phyloP scores from a whole-genome alignment of 23 tunicate genomes.

The Styela plicata region DNA sequence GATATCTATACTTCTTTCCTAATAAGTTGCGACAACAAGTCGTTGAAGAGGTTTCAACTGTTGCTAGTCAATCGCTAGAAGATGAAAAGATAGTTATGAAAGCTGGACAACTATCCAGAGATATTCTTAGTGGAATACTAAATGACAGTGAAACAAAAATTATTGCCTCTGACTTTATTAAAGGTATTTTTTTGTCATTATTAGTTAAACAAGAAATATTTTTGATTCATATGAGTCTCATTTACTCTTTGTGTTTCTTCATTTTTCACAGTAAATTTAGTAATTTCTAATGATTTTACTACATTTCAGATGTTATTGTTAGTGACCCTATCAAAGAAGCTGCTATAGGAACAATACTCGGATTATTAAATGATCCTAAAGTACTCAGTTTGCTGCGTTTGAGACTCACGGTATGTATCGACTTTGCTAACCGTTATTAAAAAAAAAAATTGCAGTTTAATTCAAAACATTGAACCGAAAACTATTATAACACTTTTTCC shows the following conservation, averaged over 20 bases:
- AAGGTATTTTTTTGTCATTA: too few relatives aligned
- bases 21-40: constrained; percentile 44
- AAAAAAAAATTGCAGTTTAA: too few relatives aligned
- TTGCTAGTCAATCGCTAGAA: constrained; percentile 57
- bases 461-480: too few relatives aligned
- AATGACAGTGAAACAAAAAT: constrained; percentile 43
- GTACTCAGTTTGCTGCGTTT: constrained; percentile 4
- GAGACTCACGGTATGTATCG: constrained; percentile 12
- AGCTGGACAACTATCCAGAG: constrained; percentile 56
- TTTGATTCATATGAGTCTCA: too few relatives aligned
- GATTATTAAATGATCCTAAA: constrained; percentile 22
- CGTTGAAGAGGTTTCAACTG: constrained; percentile 57
- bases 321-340: constrained; percentile 22
- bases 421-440: background rate
- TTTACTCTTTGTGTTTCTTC: too few relatives aligned
- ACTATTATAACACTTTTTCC: too few relatives aligned
- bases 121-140: constrained; percentile 40
- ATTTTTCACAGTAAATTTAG: too few relatives aligned
- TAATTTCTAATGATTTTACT: too few relatives aligned
- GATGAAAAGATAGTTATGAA: constrained; percentile 42
- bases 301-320: constrained; percentile 19
- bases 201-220: too few relatives aligned
- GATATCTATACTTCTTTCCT: constrained; percentile 52
- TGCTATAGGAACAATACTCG: constrained; percentile 2
- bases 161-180: constrained; percentile 34